phyloP scores from a whole-genome alignment of 2,797 vertebrate species.

The Melanotaenia maccullochi region DNA sequence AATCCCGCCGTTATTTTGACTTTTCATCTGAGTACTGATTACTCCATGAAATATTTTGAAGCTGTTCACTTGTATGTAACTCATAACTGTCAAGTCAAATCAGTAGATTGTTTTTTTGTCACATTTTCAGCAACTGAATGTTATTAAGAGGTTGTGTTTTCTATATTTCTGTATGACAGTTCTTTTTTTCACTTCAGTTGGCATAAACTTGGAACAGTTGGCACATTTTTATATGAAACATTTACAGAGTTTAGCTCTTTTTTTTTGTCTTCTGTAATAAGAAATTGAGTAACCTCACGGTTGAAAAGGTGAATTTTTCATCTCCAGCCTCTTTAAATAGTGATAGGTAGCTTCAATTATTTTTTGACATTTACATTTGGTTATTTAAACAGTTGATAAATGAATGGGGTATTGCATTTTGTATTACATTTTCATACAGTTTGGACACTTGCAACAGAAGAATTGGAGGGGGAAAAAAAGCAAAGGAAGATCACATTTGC shows the following conservation, averaged over 20 bases:
- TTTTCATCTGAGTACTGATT: background rate
- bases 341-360: slow-evolving; percentile 45
- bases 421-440: slow-evolving; percentile 13
- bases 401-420: slow-evolving; percentile 1
- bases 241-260: background rate
- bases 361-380: slow-evolving; percentile 29
- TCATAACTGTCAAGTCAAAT: background rate
- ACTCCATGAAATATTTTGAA: background rate
- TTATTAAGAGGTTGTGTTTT: background rate
- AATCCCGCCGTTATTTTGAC: no score
- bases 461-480: background rate
- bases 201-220: slow-evolving; percentile 10
- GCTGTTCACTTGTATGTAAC: background rate
- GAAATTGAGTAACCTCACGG: slow-evolving; percentile 24
- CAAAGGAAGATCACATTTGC: slow-evolving; percentile 3
- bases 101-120: background rate
- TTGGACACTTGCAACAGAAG: background rate
- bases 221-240: slow-evolving; percentile 2
- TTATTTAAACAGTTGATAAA: slow-evolving; percentile 32
- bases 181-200: background rate
- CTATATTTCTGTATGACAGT: background rate
- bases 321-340: slow-evolving; percentile 7
- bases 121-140: no score
- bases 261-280: slow-evolving; percentile 31
- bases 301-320: slow-evolving; percentile 12